Evolutionary conservation across 2,888 invertebrate species (phyloP).

Genomic region (Drosophila vallismaia): DNA sequence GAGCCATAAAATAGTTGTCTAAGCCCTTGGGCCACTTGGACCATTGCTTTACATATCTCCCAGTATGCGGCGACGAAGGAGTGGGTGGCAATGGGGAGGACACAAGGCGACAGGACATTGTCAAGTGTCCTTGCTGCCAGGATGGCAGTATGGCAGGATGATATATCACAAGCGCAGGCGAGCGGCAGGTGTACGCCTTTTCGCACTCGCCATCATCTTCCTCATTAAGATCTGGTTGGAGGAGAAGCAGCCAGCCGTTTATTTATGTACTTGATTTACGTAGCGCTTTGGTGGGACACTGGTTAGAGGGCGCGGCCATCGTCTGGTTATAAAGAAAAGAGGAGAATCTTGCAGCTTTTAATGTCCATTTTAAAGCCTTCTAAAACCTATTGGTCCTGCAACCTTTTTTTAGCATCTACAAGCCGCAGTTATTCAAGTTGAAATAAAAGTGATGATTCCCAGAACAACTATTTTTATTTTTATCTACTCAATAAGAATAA

Average conservation of each 20-base stretch:
- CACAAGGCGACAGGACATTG: conserved; percentile 30
- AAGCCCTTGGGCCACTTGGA: conserved; percentile 3
- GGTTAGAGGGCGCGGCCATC: conserved; percentile 12
- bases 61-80: neutral
- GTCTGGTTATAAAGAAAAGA: conserved; percentile 10
- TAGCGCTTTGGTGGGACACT: conserved; percentile 16
- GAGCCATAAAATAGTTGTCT: conserved; percentile 46
- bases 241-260: conserved; percentile 51
- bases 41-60: conserved; percentile 53
- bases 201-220: conserved; percentile 46
- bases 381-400: too few species aligned
- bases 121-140: conserved; percentile 37
- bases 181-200: conserved; percentile 54
- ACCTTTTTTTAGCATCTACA: too few species aligned
- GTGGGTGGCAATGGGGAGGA: conserved; percentile 43
- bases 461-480: neutral
- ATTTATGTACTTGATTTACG: conserved; percentile 74
- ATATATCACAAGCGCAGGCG: conserved; percentile 58
- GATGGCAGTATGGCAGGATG: conserved; percentile 31
- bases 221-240: conserved; percentile 28
- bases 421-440: too few species aligned
- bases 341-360: neutral
- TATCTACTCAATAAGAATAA: conserved; percentile 30
- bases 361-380: neutral
- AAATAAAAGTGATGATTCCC: too few species aligned